phyloP scores from a whole-genome alignment of 2,797 vertebrate species.

The Varecia variegata region DNA sequence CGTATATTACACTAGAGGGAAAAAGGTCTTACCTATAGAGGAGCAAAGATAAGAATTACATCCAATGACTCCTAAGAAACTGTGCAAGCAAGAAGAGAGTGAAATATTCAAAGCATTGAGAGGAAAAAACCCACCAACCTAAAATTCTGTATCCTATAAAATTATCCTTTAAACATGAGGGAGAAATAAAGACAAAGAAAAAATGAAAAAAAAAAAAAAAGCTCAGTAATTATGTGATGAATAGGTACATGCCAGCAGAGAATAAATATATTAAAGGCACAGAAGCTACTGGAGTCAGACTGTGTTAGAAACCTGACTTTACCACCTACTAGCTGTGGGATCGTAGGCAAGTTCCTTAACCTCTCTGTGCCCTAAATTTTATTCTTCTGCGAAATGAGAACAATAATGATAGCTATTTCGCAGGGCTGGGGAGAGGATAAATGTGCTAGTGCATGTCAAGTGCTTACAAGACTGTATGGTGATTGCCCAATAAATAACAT shows the following conservation, averaged over 20 bases:
- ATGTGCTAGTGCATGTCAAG: background rate
- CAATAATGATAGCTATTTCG: conserved; percentile 29
- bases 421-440: background rate
- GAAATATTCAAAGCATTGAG: no score
- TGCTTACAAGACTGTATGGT: background rate
- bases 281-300: background rate
- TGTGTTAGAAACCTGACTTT: background rate
- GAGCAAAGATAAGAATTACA: no score
- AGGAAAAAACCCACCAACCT: no score
- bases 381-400: background rate
- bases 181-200: no score
- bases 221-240: background rate
- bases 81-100: no score
- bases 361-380: background rate
- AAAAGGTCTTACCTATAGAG: no score
- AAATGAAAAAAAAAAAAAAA: no score
- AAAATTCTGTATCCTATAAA: no score
- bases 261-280: background rate
- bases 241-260: background rate
- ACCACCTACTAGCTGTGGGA: background rate
- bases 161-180: no score
- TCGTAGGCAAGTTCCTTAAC: background rate
- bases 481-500: conserved; percentile 46
- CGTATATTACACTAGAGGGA: background rate
- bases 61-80: no score